Evolutionary conservation across 1,140 invertebrate species (phyloP), one percentile per base, ranked within the genome.

Genomic region (Dolichoris vasculosae): DNA sequence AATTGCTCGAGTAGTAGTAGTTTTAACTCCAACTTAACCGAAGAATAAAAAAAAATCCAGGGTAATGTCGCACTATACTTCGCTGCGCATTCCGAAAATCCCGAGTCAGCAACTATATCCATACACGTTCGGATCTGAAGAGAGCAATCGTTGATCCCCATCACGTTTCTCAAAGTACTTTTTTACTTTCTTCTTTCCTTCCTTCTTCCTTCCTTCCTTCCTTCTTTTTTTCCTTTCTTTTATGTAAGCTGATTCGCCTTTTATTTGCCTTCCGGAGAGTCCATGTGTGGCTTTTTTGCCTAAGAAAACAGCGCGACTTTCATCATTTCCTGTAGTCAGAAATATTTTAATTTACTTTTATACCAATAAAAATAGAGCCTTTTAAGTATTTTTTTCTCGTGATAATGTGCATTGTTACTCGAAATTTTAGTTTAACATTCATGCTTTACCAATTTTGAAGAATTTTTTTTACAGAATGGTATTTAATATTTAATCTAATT

Each of bases 21-120:
- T 38, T 77, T 73, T 43, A 40, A 71, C 35, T 67, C 11, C 15
- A 81, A 67, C 23, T 83, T 32, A 32, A 17, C 30, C 32, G 69
- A 59, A 75, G 48, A 23, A 63, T 2, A 9, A 76, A n/a, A 83
- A n/a, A 63, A 73, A 30, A 84, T 83, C 51, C 55, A 51, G 69
- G 82, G 71, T 46, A 59, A 82, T 83, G 48, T 76, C 71, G 75
- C 73, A 38, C 82, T 84, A 77, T 78, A 64, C 73, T 76, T 32
- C 8, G 63, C 55, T 69, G 83, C 46, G 86, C 85, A 89, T 89
- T 81, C 51, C 64, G 76, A 85, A 89, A 89, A 87, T 67, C 89
- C 81, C 75, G 87, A 88, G 89, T 89, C 89, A 90, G 89, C 87
- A 89, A 78, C 35, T 81, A 75, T 78, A 75, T 23, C 59, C 71